Base-by-base conservation (phyloP, 2,888 invertebrate genomes). In the Chelonus formosanus region DNA sequence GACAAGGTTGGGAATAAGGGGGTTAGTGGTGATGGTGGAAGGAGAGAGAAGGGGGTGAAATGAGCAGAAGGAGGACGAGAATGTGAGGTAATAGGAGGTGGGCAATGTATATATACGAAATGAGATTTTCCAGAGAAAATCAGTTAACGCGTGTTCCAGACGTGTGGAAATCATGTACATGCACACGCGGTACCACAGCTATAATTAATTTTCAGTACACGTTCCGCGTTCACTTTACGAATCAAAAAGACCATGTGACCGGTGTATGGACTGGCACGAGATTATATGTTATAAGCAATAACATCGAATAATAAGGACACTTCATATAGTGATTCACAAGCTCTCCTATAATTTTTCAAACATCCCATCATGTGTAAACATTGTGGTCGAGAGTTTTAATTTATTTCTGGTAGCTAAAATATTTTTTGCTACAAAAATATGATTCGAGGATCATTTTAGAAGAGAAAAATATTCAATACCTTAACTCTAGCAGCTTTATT, bases 1-100 rank as follows among this genome's bases (percentile, higher is more conserved):
- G 60, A 48, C 43, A 31, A 67, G 62, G 67, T 62, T 67, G 69
- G 65, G 63, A 63, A 63, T 63, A 55, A 61, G 54, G 54, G 56
- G 57, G 60, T 44, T 44, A 57, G 43, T 43, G 45, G 44, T 20
- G 20, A 31, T 34, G 44, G 44, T 45, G 44, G 32, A n/a, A 44
- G 3, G 57, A 32, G 32, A 45, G n/a, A 44, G 50, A 36, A 31
- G 45, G 32, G 36, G 35, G 50, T 52, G 31, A 36, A 8, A 35
- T 8, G 8, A 48, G 35, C 20, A 20, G 20, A 20, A 20, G 20
- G 20, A 52, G 50, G 45, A 55, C 55, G 40, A 55, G 55, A 55
- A 48, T 48, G 31, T 48, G 48, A 48, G 10, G 7, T 31, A 48
- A 45, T 20, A 20, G 20, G 20, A 45, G 7, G 45, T 45, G 45